A percentile compares a stretch with the other conserved stretches of the same genome.
phyloP scores from a whole-genome alignment of 2,888 invertebrate species.

The Teleogryllus oceanicus region DNA sequence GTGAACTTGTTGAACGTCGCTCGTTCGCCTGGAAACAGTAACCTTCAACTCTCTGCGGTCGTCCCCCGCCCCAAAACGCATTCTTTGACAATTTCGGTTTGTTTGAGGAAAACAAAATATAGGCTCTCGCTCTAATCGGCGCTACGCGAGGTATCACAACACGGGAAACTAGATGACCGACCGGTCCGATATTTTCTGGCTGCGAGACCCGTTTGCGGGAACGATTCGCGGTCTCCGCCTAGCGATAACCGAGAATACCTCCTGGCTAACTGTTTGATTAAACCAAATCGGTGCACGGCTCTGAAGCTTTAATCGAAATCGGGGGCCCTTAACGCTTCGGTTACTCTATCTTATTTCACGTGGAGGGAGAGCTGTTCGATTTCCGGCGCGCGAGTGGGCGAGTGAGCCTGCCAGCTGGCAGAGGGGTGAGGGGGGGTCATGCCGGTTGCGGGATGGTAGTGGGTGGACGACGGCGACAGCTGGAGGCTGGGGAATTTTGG shows the following conservation, averaged over 20 bases:
- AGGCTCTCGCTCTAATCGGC: not conserved
- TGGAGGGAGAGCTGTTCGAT: not conserved
- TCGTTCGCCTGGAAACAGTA: not conserved
- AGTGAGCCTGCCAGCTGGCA: not conserved
- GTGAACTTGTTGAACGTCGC: not conserved
- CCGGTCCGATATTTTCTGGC: not conserved
- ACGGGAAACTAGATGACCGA: not conserved
- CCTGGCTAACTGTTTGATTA: constrained; percentile 1
- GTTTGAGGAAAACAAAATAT: not conserved
- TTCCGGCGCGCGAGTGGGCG: not conserved
- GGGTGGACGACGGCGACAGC: too few relatives aligned
- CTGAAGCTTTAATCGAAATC: not conserved
- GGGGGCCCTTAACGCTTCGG: not conserved
- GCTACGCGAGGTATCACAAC: not conserved
- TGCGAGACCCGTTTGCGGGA: not conserved
- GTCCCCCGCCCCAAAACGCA: not conserved
- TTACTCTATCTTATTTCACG: constrained; percentile 1
- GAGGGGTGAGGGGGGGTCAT: not conserved
- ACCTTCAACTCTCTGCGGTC: not conserved
- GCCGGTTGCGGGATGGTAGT: too few relatives aligned
- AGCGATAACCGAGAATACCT: not conserved
- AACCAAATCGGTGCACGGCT: constrained; percentile 1
- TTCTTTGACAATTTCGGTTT: not conserved
- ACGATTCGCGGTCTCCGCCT: not conserved
- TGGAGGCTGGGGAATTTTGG: too few relatives aligned